Conservation (phyloP, 2,113 vertebrate genomes). For the Barbus barbus region DNA sequence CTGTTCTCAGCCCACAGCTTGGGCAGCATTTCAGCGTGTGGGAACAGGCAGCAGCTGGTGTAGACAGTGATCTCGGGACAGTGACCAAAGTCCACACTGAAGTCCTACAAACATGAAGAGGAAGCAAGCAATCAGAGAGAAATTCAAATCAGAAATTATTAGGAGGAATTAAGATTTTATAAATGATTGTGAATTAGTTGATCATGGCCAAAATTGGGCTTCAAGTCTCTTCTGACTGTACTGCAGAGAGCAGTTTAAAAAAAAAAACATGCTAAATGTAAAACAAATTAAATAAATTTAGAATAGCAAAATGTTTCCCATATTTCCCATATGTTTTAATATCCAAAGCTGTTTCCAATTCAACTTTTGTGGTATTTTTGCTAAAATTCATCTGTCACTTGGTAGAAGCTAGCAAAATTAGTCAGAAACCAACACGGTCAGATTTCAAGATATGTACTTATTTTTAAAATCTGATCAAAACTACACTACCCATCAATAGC, state of each 20-base stretch:
- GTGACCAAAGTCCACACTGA: slow-evolving; percentile 88
- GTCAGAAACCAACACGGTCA: not conserved
- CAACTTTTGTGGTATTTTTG: not conserved
- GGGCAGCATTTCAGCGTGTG: slow-evolving; percentile 82
- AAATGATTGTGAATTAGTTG: not conserved
- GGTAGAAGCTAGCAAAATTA: not conserved
- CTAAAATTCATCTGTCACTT: not conserved
- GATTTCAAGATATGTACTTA: not conserved
- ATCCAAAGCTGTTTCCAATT: not conserved
- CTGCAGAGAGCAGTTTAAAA: not conserved
- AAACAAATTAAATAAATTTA: not conserved
- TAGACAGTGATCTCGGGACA: slow-evolving; percentile 98
- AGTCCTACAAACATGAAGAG: slow-evolving; percentile 81
- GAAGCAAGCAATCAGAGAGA: too few relatives aligned
- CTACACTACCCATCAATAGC: too few relatives aligned
- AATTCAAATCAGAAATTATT: not conserved
- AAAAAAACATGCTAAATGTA: not conserved
- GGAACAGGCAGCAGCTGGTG: slow-evolving; percentile 92
- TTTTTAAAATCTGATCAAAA: too few relatives aligned
- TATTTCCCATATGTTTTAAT: not conserved
- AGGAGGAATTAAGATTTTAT: not conserved
- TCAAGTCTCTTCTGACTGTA: not conserved
- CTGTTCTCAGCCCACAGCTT: slow-evolving; percentile 90
- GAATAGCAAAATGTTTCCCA: not conserved
- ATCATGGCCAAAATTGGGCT: not conserved